phyloP scores from a whole-genome alignment of 2,888 invertebrate genomes.

The Strigamia crassipes region DNA sequence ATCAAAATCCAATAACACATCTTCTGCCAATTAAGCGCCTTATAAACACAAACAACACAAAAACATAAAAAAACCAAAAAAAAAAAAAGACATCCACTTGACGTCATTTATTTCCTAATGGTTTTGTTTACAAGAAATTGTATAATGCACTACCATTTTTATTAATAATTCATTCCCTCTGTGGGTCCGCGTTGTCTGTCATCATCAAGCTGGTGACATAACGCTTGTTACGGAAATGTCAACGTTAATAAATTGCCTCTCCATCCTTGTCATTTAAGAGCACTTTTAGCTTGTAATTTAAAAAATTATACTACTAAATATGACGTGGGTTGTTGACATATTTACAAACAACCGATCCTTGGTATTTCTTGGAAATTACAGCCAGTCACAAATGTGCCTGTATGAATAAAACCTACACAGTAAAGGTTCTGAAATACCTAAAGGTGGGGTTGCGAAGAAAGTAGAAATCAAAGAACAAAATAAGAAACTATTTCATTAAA shows the following conservation, averaged over 20 bases:
- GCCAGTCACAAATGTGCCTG: too few species aligned
- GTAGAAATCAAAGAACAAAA: too few species aligned
- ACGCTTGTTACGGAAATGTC: conserved; percentile 1
- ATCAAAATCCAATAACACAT: neutral
- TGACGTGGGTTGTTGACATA: neutral
- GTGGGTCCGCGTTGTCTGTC: neutral
- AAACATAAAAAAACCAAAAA: neutral
- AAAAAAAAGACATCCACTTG: neutral
- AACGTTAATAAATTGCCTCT: neutral
- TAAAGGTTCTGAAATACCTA: too few species aligned
- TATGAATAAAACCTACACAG: too few species aligned
- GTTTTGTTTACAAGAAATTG: neutral
- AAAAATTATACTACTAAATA: neutral
- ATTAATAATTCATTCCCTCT: neutral
- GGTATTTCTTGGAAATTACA: neutral
- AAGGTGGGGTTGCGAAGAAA: too few species aligned
- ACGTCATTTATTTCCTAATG: neutral
- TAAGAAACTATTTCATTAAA: too few species aligned
- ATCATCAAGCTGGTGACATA: neutral
- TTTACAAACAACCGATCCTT: neutral
- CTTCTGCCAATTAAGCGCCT: neutral
- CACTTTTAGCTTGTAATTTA: neutral
- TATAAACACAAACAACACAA: neutral
- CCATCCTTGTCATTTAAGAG: neutral
- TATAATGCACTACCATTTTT: neutral